Percentiles rank a stretch among this genome's conserved stretches.
Conservation (phyloP, 1,140 invertebrate species). For the Polyergus mexicanus region DNA sequence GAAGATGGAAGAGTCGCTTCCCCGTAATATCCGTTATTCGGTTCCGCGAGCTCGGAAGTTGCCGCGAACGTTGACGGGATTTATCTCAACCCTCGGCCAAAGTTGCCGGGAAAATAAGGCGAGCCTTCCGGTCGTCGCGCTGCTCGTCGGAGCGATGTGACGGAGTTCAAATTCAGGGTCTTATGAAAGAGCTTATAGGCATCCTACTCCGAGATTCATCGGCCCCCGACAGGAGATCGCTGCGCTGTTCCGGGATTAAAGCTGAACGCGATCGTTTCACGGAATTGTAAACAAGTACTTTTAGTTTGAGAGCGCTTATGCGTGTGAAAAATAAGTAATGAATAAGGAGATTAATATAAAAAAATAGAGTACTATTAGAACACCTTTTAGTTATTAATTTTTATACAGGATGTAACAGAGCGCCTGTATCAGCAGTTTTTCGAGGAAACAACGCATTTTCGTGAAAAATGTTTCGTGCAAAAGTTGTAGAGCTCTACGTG, state of each 20-base stretch:
- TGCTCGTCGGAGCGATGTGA: conserved; percentile 42
- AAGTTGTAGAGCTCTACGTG: too few species aligned
- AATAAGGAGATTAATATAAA: not conserved
- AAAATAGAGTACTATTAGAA: not conserved
- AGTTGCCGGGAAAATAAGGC: conserved; percentile 52
- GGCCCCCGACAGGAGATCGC: conserved; percentile 23
- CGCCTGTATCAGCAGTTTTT: too few species aligned
- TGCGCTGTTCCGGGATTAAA: conserved; percentile 43
- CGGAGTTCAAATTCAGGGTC: conserved; percentile 51
- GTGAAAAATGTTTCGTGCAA: too few species aligned
- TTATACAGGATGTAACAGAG: too few species aligned
- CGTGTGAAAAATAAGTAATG: not conserved
- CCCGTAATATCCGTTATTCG: conserved; percentile 57
- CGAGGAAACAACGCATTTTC: too few species aligned
- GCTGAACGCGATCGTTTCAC: not conserved
- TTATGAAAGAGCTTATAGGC: conserved; percentile 57
- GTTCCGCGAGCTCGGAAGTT: conserved; percentile 51
- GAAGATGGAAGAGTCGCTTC: not conserved
- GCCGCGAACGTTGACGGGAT: conserved; percentile 60
- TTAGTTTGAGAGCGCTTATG: not conserved
- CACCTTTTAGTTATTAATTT: too few species aligned
- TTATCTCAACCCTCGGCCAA: conserved; percentile 38
- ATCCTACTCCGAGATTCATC: conserved; percentile 36
- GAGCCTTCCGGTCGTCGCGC: conserved; percentile 52
- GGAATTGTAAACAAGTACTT: conserved; percentile 13